Conservation (phyloP, 2,113 vertebrate genomes). For the Egretta garzetta region DNA sequence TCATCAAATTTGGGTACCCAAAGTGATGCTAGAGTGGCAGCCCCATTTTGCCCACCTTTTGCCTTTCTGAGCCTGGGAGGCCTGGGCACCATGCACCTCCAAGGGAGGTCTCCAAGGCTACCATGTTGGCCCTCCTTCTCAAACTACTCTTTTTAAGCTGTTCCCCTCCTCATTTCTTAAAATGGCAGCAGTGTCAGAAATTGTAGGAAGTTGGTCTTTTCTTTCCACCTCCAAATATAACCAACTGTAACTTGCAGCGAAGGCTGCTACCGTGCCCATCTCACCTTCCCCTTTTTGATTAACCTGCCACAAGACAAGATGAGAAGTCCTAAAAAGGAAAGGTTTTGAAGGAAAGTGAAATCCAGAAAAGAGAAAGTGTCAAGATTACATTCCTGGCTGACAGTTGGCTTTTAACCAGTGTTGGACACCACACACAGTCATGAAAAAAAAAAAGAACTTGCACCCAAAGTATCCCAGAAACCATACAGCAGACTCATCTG, state of each 20-base stretch:
- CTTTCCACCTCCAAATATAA: background rate
- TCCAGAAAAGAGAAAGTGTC: background rate
- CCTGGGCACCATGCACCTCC: fast-evolving
- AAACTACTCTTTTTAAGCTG: background rate
- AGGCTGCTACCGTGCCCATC: background rate
- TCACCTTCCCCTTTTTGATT: background rate
- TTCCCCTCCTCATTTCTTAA: background rate
- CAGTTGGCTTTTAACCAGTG: background rate
- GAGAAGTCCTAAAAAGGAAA: background rate
- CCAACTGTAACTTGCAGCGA: background rate
- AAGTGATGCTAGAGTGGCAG: background rate
- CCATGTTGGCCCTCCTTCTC: background rate
- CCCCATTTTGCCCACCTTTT: background rate
- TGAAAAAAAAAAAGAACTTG: background rate
- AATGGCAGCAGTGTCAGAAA: background rate
- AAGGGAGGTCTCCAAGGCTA: background rate
- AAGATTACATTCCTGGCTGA: background rate
- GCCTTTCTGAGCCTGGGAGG: background rate
- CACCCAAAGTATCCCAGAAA: background rate
- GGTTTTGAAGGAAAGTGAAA: background rate
- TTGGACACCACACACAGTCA: background rate
- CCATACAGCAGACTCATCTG: background rate
- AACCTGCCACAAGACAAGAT: background rate
- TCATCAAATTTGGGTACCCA: background rate
- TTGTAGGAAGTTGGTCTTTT: background rate